Evolutionary conservation across 1,140 invertebrate species (phyloP), one percentile per base, ranked within the genome.

Genomic region (Pomacea maculata): DNA sequence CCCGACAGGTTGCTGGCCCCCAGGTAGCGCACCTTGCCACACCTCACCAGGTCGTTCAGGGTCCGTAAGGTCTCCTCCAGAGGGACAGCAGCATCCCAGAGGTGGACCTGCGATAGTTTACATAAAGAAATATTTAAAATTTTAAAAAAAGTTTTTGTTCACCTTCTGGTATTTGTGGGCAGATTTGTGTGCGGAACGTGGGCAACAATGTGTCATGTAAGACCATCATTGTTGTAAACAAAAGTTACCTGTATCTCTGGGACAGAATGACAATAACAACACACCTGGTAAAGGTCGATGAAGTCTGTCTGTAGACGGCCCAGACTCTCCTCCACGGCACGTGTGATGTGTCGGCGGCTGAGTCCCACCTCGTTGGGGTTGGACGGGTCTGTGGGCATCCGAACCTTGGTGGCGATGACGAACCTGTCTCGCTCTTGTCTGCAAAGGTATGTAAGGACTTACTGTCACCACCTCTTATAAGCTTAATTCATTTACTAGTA

Each of bases 61-160:
- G 34, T 45, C 34, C 34, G 34, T 45, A 45, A 45, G 2, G 34
- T 45, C 34, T 45, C 34, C 34, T 45, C 34, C 34, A 45, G 6
- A 61, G 57, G 57, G 3, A 61, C 11, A 17, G 15, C 57, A 61
- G 57, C 57, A 14, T 11, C 11, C 57, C 57, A 14, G 57, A 61
- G 11, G 57, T 61, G 57, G 57, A 61, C 71, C 15, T 79, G 52
- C 54, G 85, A 70, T 34, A 85, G 85, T 72, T 88, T 87, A 52
- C 85, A 83, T 9, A 83, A 11, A 80, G 75, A 57, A 74, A 80
- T 63, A 80, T 45, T 83, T 88, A 85, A 82, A 78, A n/a, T n/a
- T n/a, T n/a, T n/a, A n/a, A n/a, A n/a, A n/a, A n/a, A n/a, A n/a
- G n/a, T 9, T 45, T 45, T 6, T 45, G 1, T 45, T 45, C 2